Base-by-base conservation (phyloP, 2,888 invertebrate species). In the Zaprionus bogoriensis region DNA sequence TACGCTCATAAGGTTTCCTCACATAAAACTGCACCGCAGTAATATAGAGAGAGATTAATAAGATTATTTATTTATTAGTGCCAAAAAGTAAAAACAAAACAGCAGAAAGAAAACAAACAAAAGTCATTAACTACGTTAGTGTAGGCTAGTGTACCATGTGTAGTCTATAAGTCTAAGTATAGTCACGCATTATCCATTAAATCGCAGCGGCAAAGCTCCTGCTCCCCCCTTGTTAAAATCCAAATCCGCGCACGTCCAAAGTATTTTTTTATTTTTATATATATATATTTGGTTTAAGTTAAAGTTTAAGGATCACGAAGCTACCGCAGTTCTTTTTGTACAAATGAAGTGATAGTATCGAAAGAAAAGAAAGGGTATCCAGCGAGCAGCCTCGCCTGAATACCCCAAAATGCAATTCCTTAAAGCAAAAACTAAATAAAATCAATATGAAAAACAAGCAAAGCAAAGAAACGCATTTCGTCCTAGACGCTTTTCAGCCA, bases 21-120 rank as follows among this genome's bases (percentile, higher is more conserved):
- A 63, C 27, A 57, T 27, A 53, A 28, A 51, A 41, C 59, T 54
- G 55, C 52, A 39, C 38, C 58, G 69, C 53, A 32, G 62, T 41
- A 28, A 67, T 54, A 45, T 50, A 61, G 70, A 81, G 85, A 81
- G 82, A 79, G 83, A 78, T 82, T 78, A 45, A 76, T 79, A 79
- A 85, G 86, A 85, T 82, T 82, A 79, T 82, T 85, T 85, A 79
- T 79, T 79, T 47, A 67, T 67, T 85, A 80, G 80, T 86, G 80
- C 86, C 83, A 85, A 80, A 80, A 60, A 68, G 17, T 14, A n/a
- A 36, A 27, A 42, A 42, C 19, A 28, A 23, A 17, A 25, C 20
- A 20, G 41, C n/a, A 20, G 30, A 47, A 38, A 22, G 5, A 20
- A 25, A 36, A 32, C 32, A 57, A 67, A 57, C 44, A 74, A 83